phyloP scores from a whole-genome alignment of 2,888 invertebrate species.

The Ophioninae sp. region DNA sequence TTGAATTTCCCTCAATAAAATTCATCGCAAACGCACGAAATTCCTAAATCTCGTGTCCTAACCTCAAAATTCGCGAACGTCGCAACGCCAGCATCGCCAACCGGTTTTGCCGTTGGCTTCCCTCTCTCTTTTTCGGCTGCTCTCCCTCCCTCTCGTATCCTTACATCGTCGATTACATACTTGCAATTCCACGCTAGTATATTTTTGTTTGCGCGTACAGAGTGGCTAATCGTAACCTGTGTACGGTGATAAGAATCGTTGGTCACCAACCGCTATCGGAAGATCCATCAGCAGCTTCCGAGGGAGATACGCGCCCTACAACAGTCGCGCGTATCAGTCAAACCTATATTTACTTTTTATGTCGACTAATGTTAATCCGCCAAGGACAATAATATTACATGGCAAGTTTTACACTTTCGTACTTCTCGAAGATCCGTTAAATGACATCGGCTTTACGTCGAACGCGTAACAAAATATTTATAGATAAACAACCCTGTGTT shows the following conservation, averaged over 20 bases:
- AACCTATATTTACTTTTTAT: not conserved
- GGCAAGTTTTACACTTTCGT: constrained; percentile 9
- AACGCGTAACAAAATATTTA: not conserved
- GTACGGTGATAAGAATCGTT: not conserved
- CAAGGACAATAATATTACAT: constrained; percentile 8
- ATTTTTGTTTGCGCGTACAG: not conserved
- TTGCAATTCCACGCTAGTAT: not conserved
- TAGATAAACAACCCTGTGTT: not conserved
- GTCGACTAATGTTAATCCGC: constrained; percentile 9
- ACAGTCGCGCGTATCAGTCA: not conserved
- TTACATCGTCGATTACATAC: not conserved
- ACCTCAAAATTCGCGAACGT: not conserved
- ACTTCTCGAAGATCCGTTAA: not conserved
- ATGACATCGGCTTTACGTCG: not conserved
- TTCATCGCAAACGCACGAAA: not conserved
- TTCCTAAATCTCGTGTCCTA: not conserved
- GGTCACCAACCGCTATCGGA: not conserved
- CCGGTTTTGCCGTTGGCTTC: not conserved
- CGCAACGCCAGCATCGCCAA: not conserved
- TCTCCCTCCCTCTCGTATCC: not conserved
- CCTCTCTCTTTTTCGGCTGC: not conserved
- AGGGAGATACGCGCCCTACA: not conserved
- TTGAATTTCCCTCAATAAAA: not conserved
- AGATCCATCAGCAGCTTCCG: not conserved
- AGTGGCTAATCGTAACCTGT: not conserved